Evolutionary conservation across 2,113 vertebrate species (phyloP).

Genomic region (Rhadina sibilatrix): DNA sequence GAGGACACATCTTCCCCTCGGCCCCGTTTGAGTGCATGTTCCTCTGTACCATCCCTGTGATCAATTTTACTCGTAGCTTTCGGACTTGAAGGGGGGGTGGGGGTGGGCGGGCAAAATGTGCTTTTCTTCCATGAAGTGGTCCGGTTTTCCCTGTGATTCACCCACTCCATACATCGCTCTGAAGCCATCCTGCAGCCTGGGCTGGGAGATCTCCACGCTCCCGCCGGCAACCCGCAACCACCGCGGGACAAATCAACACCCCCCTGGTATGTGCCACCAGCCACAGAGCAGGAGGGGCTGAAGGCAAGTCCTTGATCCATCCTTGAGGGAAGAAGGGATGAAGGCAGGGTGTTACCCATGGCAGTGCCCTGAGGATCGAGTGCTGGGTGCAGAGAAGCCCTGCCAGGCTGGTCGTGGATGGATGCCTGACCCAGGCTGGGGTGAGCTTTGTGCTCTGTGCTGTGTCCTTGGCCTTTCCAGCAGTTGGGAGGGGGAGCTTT

Average conservation of each 20-base stretch:
- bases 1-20: conserved; percentile 22
- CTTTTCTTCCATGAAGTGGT: conserved; percentile 55
- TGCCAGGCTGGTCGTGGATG: neutral
- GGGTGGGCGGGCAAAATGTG: conserved; percentile 37
- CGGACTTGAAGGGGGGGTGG: conserved; percentile 38
- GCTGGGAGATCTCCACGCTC: neutral
- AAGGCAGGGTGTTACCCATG: neutral
- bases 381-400: neutral
- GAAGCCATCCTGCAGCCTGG: conserved; percentile 15
- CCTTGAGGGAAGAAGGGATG: neutral
- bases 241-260: neutral
- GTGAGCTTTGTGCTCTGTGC: neutral
- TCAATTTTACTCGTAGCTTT: conserved; percentile 62
- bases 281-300: neutral
- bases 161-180: neutral
- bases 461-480: neutral
- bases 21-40: conserved; percentile 71
- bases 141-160: conserved; percentile 1
- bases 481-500: neutral
- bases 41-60: conserved; percentile 71
- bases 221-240: neutral
- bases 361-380: neutral
- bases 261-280: neutral
- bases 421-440: neutral
- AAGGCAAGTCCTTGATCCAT: neutral